These are phyloP conservation scores for Equus przewalskii DNA, from an alignment of 2,113 vertebrate genomes.

Conservation along the genomic window DNA sequence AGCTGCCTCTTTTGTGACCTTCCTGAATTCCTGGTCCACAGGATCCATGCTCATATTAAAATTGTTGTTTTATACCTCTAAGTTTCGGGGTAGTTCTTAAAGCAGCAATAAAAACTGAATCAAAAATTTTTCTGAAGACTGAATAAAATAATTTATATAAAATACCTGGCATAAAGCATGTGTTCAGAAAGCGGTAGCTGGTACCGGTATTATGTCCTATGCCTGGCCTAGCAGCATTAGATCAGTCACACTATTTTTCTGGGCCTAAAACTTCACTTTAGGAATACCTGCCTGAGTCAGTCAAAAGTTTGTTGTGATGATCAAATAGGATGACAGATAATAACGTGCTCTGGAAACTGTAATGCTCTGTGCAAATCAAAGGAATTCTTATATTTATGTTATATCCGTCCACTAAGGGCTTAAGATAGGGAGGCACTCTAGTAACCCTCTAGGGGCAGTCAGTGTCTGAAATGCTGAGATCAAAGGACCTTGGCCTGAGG, in stretches of 20 bases:
- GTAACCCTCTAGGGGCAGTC: neutral
- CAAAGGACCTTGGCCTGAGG: conserved; percentile 8
- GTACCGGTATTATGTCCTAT: too few relatives aligned
- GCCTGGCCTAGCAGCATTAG: neutral
- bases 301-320: neutral
- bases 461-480: conserved; percentile 43
- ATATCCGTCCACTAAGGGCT: neutral
- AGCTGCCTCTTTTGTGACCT: neutral
- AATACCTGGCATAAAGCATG: neutral
- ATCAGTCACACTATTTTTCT: neutral
- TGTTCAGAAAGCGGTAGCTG: neutral
- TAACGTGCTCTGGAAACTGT: neutral
- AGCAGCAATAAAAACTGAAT: neutral
- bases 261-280: neutral
- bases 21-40: neutral
- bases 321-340: neutral
- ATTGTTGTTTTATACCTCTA: neutral
- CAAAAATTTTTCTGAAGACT: conserved; percentile 1
- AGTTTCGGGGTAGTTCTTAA: conserved; percentile 27
- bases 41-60: neutral
- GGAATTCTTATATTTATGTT: neutral
- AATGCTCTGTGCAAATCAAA: conserved; percentile 37
- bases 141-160: neutral
- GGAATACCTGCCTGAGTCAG: neutral
- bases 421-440: neutral